Evolutionary conservation across 2,113 vertebrate genomes (phyloP), one percentile per base, ranked within the genome.

Genomic region (Ariopsis seemanni): DNA sequence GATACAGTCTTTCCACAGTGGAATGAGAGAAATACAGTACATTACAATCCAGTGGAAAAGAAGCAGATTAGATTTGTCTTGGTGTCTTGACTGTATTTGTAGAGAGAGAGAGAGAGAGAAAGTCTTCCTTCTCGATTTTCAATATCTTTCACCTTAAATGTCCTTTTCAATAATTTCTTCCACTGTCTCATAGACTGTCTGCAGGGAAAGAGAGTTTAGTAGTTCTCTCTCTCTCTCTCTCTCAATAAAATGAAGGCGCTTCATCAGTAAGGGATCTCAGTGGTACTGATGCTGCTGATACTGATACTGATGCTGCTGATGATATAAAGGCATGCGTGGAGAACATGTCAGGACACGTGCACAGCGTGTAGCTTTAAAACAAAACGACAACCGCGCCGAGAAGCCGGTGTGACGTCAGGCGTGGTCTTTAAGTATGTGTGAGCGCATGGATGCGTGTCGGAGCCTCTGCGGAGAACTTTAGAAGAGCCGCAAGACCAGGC

Each of bases 361-460:
- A 77, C 67, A 52, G 55, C 18, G 82, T 91, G 90, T 85, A 65
- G 89, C 93, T 94, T 94, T 93, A 93, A 94, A 90, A 88, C 42
- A 83, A 74, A 83, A 55, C 2, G 52, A 25, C 34, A 58, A 87
- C 91, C 87, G 92, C 91, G 90, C 75, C 92, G 90, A 93, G 91
- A 87, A 89, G 90, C 84, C 90, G 88, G 93, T 55, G 91, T 97
- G 96, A 98, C 97, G 97, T 97, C 96, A 97, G 94, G 92, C 90
- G 90, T 87, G 88, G 93, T 95, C 92, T 96, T 95, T 96, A 97
- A 96, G 96, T 96, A 96, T 94, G 91, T 89, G 94, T 89, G 90
- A 72, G 83, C 82, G 27, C 89, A 87, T 14, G 30, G 79, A 22
- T 20, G 79, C 57, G 57, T 72, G 86, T 88, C 88, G 75, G 81